Base-by-base conservation (phyloP, 2,113 vertebrate species). In the Fulica atra region DNA sequence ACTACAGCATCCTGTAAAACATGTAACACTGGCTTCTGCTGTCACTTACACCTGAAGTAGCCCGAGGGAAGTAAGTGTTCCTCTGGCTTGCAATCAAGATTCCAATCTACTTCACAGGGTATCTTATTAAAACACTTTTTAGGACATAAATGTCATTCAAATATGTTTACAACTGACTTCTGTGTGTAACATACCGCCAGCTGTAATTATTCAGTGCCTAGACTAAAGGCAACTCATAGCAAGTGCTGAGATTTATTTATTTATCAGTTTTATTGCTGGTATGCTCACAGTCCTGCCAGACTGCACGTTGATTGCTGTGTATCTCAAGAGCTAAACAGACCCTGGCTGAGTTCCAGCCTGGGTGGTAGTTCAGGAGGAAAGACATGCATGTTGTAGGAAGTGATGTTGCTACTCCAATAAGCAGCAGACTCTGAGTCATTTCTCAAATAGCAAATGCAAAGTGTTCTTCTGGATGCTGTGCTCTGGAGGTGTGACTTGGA, bases 341-440 rank as follows among this genome's bases (percentile, higher is more conserved):
- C 1, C 71, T 70, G 92, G 64, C 93, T 79, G 65, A 50, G n/a
- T 81, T 93, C 91, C 78, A 92, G 69, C 57, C 74, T 86, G 88
- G 92, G 85, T 96, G 69, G 95, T 88, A 93, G 81, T 90, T 94
- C 57, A 74, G 88, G 44, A 88, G 61, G 66, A 72, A 83, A 93
- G 79, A 72, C 73, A 61, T 28, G 46, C 29, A 23, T 56, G 56
- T 76, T 93, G 80, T 94, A 94, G 94, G 92, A 94, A 90, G 92
- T 89, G 87, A 66, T 94, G 76, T 33, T 88, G 93, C 64, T 94
- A 50, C 80, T 86, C 89, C 65, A 57, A 64, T 86, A 71, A 93
- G 82, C 87, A 93, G 79, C 90, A 96, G 85, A 84, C 69, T 91
- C 65, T 92, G 81, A 96, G 64, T 95, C 89, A 86, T 72, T 91